Conservation (phyloP, 2,113 vertebrate genomes). For the Oenanthe melanoleuca region DNA sequence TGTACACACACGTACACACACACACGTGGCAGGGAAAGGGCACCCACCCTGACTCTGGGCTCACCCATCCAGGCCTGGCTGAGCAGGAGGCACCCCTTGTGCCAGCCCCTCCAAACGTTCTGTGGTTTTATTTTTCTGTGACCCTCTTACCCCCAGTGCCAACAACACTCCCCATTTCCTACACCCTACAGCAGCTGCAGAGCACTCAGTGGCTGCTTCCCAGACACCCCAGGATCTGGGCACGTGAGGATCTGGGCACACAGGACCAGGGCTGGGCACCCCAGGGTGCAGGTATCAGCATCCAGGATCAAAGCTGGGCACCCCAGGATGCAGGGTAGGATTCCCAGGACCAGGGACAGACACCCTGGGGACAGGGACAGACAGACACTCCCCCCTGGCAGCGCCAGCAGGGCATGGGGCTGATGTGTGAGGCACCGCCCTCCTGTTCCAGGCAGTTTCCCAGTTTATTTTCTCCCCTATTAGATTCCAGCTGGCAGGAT, state of each 20-base stretch:
- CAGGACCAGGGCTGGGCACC: background rate
- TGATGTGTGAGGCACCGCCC: background rate
- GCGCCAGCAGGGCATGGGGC: accelerated
- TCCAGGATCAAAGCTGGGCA: background rate
- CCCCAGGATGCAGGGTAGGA: background rate
- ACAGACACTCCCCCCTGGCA: background rate
- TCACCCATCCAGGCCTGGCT: background rate
- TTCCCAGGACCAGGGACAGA: background rate
- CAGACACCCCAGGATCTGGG: background rate
- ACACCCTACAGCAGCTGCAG: background rate
- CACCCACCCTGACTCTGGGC: background rate
- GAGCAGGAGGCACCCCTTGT: accelerated
- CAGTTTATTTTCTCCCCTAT: constrained; percentile 54
- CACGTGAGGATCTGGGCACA: background rate
- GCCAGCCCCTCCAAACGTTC: accelerated
- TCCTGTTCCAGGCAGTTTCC: constrained; percentile 35
- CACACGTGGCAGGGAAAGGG: too few species aligned
- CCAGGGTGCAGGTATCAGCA: too few species aligned
- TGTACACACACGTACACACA: too few species aligned
- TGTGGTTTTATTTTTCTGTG: background rate
- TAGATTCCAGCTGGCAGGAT: constrained; percentile 64
- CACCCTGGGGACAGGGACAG: background rate
- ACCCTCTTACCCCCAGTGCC: background rate
- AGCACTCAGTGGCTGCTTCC: accelerated
- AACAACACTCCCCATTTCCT: background rate